Base-by-base conservation (phyloP, 1,140 invertebrate species). In the Lanistes nyassanus region DNA sequence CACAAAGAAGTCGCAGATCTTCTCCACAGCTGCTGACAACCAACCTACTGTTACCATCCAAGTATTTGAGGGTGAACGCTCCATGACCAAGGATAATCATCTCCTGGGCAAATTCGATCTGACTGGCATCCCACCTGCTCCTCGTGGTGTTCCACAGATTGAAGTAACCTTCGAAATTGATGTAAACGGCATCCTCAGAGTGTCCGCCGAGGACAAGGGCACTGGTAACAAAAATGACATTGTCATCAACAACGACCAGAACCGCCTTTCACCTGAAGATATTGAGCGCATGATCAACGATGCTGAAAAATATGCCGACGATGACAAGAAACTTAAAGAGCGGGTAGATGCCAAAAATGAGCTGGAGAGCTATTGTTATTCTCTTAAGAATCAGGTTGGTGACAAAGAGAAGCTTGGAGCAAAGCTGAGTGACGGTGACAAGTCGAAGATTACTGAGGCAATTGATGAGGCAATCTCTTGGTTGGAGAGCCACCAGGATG, bases 71-170 rank as follows among this genome's bases (percentile, higher is more conserved):
- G 97, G 98, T 85, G 98, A 99, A 91, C 94, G 98, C 86, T 96
- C 98, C 39, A 98, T 99, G 98, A 99, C 98, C 76, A 99, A 99
- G 90, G 98, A 99, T 88, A 99, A 99, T 89, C 97, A 99, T 91
- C 91, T 97, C 69, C 91, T 99, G 42, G 97, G 97, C 76, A 99
- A 99, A 90, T 99, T 99, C 89, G 98, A 99, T 89, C 90, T 99
- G 37, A 99, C 97, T 77, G 98, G 97, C 67, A 98, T 99, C 80
- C 98, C 98, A 79, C 97, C 97, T 55, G 97, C 98, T 64, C 97
- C 97, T 5, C 92, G 98, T 86, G 98, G 98, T 76, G 97, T 99
- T 58, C 97, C 98, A n/a, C 97, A 99, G 90, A 99, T 99, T 87
- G 97, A 99, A 90, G 97, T 99, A 3, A 99, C 97, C 0, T 99